These are phyloP conservation scores for Clanis bilineata DNA, from an alignment of 2,888 invertebrate genomes.

Conservation along the genomic window DNA sequence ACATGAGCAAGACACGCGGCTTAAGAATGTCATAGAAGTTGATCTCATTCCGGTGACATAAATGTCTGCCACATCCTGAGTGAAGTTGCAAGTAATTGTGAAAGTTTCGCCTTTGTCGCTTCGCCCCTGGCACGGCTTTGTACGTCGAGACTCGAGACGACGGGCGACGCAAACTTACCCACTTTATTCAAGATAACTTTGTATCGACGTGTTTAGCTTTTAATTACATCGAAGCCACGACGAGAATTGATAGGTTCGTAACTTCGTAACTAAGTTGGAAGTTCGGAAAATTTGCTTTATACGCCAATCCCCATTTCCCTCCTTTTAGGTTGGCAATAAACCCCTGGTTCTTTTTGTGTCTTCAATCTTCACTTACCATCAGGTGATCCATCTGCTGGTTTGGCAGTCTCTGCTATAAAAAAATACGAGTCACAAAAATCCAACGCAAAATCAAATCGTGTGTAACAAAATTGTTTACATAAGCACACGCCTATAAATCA, in stretches of 20 bases:
- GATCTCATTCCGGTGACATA: background rate
- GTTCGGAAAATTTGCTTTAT: background rate
- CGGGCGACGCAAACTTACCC: slow-evolving; percentile 1
- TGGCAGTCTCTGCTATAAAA: no score
- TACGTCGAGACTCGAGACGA: slow-evolving; percentile 20
- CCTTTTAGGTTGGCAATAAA: no score
- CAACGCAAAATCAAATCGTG: no score
- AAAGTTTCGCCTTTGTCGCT: slow-evolving; percentile 30
- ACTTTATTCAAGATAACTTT: background rate
- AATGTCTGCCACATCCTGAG: slow-evolving; percentile 21
- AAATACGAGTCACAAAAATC: no score
- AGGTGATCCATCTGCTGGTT: no score
- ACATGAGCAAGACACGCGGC: no score
- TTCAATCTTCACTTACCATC: no score
- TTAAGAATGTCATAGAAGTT: no score
- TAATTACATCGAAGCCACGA: background rate
- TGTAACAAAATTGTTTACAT: no score
- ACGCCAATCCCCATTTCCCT: no score
- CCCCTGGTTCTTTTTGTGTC: no score
- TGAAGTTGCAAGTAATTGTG: slow-evolving; percentile 29
- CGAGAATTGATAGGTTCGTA: background rate
- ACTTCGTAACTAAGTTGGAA: background rate
- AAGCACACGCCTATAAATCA: no score
- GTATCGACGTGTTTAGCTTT: background rate
- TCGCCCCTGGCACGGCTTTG: slow-evolving; percentile 31